Evolutionary conservation across 2,888 invertebrate species (phyloP).

Genomic region (Harpalus rufipes): DNA sequence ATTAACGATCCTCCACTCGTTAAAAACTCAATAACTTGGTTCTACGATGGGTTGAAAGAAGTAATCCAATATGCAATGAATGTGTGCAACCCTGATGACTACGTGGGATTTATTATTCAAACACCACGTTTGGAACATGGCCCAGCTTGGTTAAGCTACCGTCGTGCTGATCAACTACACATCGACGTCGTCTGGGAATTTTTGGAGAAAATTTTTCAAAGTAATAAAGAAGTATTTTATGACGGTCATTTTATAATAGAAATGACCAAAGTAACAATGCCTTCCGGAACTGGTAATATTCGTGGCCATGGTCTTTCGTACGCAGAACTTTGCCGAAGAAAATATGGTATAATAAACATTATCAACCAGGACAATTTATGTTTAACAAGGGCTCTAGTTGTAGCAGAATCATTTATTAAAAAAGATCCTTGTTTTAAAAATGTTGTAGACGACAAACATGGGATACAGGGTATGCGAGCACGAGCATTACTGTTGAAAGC

Average conservation of each 20-base stretch:
- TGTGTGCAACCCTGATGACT: neutral
- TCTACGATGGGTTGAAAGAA: neutral
- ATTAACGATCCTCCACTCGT: constrained; percentile 1
- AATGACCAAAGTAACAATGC: constrained; percentile 63
- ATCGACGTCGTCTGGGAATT: constrained; percentile 16
- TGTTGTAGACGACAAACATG: constrained; percentile 49
- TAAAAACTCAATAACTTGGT: constrained; percentile 11
- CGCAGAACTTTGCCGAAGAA: constrained; percentile 15
- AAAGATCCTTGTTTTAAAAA: constrained; percentile 26
- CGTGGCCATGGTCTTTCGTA: neutral
- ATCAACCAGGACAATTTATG: constrained; percentile 68
- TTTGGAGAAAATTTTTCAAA: constrained; percentile 33
- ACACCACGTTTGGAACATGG: neutral
- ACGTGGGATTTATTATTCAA: constrained; percentile 7
- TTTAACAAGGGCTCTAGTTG: constrained; percentile 67
- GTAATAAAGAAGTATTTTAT: constrained; percentile 32
- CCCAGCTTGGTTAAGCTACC: constrained; percentile 37
- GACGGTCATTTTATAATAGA: neutral
- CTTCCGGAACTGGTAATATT: neutral
- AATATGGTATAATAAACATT: constrained; percentile 62
- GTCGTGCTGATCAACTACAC: constrained; percentile 42
- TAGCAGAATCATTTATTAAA: constrained; percentile 50
- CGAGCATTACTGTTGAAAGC: constrained; percentile 53
- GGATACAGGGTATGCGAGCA: neutral
- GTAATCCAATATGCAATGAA: constrained; percentile 2